These are phyloP conservation scores for Trachelus stipa DNA, from an alignment of 2,888 invertebrate species.

Conservation along the genomic window DNA sequence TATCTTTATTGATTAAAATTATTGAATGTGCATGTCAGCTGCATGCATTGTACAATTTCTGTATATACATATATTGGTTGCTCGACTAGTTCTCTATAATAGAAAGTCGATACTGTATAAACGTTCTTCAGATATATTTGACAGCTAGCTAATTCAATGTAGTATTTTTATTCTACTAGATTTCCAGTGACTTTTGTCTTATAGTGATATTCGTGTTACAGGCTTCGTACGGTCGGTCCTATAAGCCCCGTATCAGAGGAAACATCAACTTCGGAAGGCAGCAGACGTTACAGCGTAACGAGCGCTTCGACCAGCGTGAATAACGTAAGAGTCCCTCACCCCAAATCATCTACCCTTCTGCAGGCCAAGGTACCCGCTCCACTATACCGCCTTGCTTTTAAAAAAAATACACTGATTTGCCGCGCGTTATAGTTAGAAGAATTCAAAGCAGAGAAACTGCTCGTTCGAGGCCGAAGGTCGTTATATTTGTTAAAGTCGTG, in stretches of 20 bases:
- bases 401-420: neutral
- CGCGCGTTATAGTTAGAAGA: neutral
- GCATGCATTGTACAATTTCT: neutral
- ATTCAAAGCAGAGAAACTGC: neutral
- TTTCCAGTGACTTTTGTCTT: neutral
- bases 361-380: constrained; percentile 48
- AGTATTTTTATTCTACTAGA: neutral
- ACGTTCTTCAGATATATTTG: neutral
- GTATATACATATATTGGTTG: neutral
- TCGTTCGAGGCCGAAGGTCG: neutral
- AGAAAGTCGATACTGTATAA: neutral
- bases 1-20: neutral
- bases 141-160: neutral
- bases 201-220: constrained; percentile 27
- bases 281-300: constrained; percentile 49
- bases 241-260: constrained; percentile 53
- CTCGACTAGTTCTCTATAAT: neutral
- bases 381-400: constrained; percentile 12
- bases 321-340: constrained; percentile 56
- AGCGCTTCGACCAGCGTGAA: constrained; percentile 55
- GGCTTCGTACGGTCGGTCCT: constrained; percentile 56
- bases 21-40: neutral
- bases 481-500: neutral
- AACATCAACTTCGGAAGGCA: constrained; percentile 49
- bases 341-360: constrained; percentile 49